Percentiles rank a stretch among this genome's conserved stretches.
Conservation (phyloP, 2,888 invertebrate species). For the Noctua pronuba region DNA sequence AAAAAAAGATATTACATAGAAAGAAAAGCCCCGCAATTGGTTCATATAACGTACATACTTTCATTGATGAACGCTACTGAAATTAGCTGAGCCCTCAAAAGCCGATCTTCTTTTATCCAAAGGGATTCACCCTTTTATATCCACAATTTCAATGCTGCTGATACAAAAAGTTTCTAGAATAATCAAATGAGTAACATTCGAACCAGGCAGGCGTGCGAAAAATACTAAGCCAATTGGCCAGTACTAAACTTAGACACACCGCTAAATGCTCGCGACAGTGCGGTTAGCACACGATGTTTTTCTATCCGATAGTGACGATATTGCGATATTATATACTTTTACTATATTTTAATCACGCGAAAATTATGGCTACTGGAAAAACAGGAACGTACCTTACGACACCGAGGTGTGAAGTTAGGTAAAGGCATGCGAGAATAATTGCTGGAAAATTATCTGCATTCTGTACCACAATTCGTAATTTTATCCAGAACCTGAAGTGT, state of each 20-base stretch:
- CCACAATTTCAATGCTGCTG: background rate
- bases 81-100: no score
- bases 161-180: background rate
- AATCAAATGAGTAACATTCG: background rate
- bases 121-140: background rate
- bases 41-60: no score
- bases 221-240: background rate
- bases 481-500: constrained; percentile 72
- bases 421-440: constrained; percentile 66
- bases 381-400: constrained; percentile 67
- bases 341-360: constrained; percentile 49
- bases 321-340: constrained; percentile 26
- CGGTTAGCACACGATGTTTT: constrained; percentile 33
- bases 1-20: no score
- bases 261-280: background rate
- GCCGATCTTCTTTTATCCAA: no score
- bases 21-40: no score
- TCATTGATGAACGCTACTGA: no score
- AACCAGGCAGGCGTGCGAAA: background rate
- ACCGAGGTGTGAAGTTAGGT: no score
- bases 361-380: constrained; percentile 69
- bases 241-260: background rate
- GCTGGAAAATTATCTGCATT: constrained; percentile 64
- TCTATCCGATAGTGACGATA: constrained; percentile 14
- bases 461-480: constrained; percentile 70